phyloP scores from a whole-genome alignment of 2,113 vertebrate species.

The Oenanthe oenanthe region DNA sequence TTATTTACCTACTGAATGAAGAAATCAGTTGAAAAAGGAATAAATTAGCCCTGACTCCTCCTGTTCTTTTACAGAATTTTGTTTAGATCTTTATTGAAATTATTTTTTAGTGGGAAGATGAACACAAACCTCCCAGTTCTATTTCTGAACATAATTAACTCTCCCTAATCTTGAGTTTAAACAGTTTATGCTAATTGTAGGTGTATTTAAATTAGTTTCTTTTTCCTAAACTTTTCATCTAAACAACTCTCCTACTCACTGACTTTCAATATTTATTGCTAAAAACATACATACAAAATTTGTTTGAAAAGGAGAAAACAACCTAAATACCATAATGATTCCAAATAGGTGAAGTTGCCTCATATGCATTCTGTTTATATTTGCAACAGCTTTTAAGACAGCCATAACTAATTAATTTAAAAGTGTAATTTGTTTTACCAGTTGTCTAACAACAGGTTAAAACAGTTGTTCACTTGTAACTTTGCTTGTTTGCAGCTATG shows the following conservation, averaged over 20 bases:
- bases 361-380: background rate
- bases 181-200: background rate
- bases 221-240: background rate
- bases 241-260: background rate
- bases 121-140: accelerated
- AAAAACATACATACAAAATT: background rate
- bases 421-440: background rate
- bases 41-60: background rate
- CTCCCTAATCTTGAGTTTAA: background rate
- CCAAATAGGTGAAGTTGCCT: background rate
- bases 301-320: background rate
- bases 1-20: background rate
- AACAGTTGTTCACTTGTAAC: background rate
- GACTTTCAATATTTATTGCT: background rate
- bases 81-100: background rate
- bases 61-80: background rate
- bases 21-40: background rate
- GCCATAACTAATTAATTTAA: slow-evolving; percentile 1
- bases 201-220: background rate
- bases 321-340: background rate
- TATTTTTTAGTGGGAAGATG: background rate
- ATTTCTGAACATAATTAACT: background rate
- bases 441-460: background rate
- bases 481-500: background rate
- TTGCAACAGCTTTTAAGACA: background rate